Evolutionary conservation across 2,888 invertebrate genomes (phyloP), one percentile per base, ranked within the genome.

Genomic region (Lingula anatina): DNA sequence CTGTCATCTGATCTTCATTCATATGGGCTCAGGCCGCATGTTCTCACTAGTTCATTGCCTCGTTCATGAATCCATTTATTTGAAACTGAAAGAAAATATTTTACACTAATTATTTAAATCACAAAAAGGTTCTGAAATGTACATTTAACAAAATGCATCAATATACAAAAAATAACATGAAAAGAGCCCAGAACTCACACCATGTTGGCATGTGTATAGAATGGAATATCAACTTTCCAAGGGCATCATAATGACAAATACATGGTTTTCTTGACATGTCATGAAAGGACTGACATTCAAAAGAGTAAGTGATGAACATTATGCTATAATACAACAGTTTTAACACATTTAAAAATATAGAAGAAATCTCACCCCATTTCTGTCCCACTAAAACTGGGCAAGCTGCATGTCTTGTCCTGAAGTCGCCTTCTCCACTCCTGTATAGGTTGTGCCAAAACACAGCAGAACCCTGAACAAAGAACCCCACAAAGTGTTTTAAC

Each of bases 361-460:
- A 31, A 9, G 9, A 31, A 15, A 21, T 12, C 31, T 31, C 31
- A 31, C 31, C 15, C 96, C 96, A 97, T 81, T 97, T 97, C 35
- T 89, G 88, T 44, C 97, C 97, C 2, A 91, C 86, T 15, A 97
- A 83, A 35, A 97, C 96, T 0, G 97, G 97, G 78, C 97, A 97
- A 46, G 95, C 96, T 2, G 95, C 96, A 80, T 97, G 97, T 50
- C 94, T 80, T 2, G 96, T 97, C 62, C 87, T 82, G 60, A 85
- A 83, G 80, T 97, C 91, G 3, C 96, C 96, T 64, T 94, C 91
- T 0, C 96, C 96, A 57, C 87, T 91, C 5, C 86, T 85, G 76
- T 89, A 86, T 57, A 97, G 82, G 80, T 97, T 97, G 75, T 87
- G 84, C 97, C 97, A 97, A 79, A 93, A 94, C 2, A 91, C 90